Evolutionary conservation across 2,797 vertebrate species (phyloP).

Genomic region (Karalla daura): DNA sequence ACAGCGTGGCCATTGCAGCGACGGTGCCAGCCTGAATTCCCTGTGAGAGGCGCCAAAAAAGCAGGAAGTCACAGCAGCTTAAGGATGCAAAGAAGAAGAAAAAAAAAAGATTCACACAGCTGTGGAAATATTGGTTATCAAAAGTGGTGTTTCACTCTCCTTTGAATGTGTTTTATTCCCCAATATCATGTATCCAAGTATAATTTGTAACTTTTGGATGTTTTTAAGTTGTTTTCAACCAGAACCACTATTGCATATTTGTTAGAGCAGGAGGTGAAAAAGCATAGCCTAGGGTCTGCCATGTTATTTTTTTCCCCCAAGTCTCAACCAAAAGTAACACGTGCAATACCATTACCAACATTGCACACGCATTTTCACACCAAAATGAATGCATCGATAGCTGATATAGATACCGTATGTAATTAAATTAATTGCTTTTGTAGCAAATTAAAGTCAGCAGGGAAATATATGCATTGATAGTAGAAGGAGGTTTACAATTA

Average conservation of each 20-base stretch:
- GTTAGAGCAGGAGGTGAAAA: background rate
- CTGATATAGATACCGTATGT: background rate
- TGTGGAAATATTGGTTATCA: conserved; percentile 57
- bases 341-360: too few relatives aligned
- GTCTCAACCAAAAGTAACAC: too few relatives aligned
- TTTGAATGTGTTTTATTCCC: conserved; percentile 6
- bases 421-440: conserved; percentile 12
- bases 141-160: conserved; percentile 15
- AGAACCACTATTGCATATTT: background rate
- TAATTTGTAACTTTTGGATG: background rate
- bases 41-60: conserved; percentile 63
- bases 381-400: background rate
- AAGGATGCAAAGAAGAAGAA: conserved; percentile 54
- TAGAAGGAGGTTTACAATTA: too few relatives aligned
- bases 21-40: conserved; percentile 74
- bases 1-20: conserved; percentile 60
- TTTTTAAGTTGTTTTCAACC: background rate
- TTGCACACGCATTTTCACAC: too few relatives aligned
- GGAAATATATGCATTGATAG: background rate
- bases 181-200: background rate
- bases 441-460: too few relatives aligned
- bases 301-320: conserved; percentile 31
- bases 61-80: conserved; percentile 66
- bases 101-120: conserved; percentile 40
- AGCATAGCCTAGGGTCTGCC: background rate